Base-by-base conservation (phyloP, 1,140 invertebrate genomes). In the Drosophila sp. region DNA sequence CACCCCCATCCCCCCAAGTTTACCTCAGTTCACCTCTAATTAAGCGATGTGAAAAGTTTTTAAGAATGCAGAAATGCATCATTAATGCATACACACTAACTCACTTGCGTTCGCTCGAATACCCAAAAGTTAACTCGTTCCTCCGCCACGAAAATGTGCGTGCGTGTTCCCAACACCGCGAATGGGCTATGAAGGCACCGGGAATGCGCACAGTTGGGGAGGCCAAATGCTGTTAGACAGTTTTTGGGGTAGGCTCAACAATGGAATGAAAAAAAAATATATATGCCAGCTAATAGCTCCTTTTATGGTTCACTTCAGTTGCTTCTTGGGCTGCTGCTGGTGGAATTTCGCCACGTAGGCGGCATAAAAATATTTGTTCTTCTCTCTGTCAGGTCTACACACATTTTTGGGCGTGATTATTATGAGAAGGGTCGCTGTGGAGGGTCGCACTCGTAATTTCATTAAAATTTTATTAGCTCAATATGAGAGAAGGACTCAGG, bases 401-500 rank as follows among this genome's bases (percentile, higher is more conserved):
- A 47, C 55, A 47, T 58, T 57, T 60, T 68, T 76, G 25, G 65
- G 60, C 77, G 77, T 87, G 84, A 87, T 87, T 87, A 89, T 85
- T 87, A 87, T 74, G 75, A 17, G 50, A 79, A 76, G 79, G 81
- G 67, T 81, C 79, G 83, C 30, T 47, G 55, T 38, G 41, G 5
- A 27, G 7, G 60, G 4, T 25, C 33, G 58, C 23, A 56, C 70
- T 89, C 84, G 84, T 87, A 87, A 87, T 87, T 87, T 87, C 84
- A 87, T 87, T 87, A 87, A 87, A 87, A 89, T 87, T 87, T 89
- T 87, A 87, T 87, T 87, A 87, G 84, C 80, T 84, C 76, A 57
- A 80, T 78, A 78, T 84, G 66, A 60, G 76, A 65, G 67, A 17
- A 55, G 66, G 66, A 50, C 66, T 66, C 72, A 62, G 75, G 63